Base-by-base conservation (phyloP, 2,113 vertebrate genomes). In the Sturnus vulgaris region DNA sequence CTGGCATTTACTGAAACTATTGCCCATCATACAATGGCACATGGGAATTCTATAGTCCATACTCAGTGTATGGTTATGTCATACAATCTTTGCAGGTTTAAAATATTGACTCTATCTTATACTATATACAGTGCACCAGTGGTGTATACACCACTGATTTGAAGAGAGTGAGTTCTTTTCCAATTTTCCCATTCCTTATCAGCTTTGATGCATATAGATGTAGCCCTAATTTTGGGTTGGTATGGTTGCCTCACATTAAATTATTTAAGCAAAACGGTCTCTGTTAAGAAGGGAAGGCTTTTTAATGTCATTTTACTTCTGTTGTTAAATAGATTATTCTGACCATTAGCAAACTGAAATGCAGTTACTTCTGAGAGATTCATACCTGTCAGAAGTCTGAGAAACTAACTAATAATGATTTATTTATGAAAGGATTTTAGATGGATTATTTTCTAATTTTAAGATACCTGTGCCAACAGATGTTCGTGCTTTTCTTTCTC, bases 1-100 rank as follows among this genome's bases (percentile, higher is more conserved):
- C 84, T 96, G 95, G 90, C 93, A 94, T 95, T 97, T 92, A 33
- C 93, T 95, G 17, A 92, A 95, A 39, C 86, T 95, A 90, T 92
- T 95, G 95, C 83, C 95, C 96, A 97, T 96, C 95, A 84, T 96
- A 97, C 79, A 97, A 96, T 96, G 91, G 93, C 96, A 97, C 90
- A 60, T 96, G 93, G 75, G 93, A 93, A 96, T 95, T 96, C 92
- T 94, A 44, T 90, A 57, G 59, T 93, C 92, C 92, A 96, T 93
- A 92, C 92, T 84, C 81, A 61, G 80, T 27, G 95, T 94, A 97
- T 96, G 95, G 96, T 88, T 95, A 56, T 24, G 23, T 92, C 60
- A 78, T 96, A 97, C 88, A 95, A 89, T 96, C 95, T 96, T 85
- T 83, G 93, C 90, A 83, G 71, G 65, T 96, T 94, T 96, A 92